Conservation (phyloP, 2,888 invertebrate genomes). For the Xestia xanthographa region DNA sequence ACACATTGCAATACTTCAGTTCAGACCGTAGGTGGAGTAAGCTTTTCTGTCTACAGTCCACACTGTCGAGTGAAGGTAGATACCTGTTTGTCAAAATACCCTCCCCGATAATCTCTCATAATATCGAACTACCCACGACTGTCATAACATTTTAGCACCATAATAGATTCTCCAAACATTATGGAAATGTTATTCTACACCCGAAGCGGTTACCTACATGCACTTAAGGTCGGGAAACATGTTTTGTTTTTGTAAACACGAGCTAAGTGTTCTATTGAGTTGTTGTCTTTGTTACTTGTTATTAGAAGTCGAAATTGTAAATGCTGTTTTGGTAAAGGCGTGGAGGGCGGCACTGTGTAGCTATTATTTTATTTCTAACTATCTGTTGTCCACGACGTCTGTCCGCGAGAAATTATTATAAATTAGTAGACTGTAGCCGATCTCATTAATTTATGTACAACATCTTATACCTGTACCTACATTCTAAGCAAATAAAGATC, state of each 20-base stretch:
- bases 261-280: slow-evolving; percentile 15
- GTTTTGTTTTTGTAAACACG: slow-evolving; percentile 50
- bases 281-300: slow-evolving; percentile 32
- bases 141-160: slow-evolving; percentile 32
- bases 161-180: slow-evolving; percentile 27
- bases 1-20: neutral
- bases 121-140: slow-evolving; percentile 10
- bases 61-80: neutral
- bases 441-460: too few relatives aligned
- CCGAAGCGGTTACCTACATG: slow-evolving; percentile 6
- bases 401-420: too few relatives aligned
- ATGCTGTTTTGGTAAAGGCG: slow-evolving; percentile 8
- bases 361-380: too few relatives aligned
- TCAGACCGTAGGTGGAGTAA: neutral
- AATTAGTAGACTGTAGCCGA: too few relatives aligned
- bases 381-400: too few relatives aligned
- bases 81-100: neutral
- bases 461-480: too few relatives aligned
- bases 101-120: neutral
- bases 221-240: slow-evolving; percentile 18
- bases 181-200: slow-evolving; percentile 28
- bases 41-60: neutral
- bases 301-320: slow-evolving; percentile 28
- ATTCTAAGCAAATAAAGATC: too few relatives aligned
- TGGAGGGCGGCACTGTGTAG: slow-evolving; percentile 9